Conservation (phyloP, 2,113 vertebrate genomes). For the Charadrius vociferus region DNA sequence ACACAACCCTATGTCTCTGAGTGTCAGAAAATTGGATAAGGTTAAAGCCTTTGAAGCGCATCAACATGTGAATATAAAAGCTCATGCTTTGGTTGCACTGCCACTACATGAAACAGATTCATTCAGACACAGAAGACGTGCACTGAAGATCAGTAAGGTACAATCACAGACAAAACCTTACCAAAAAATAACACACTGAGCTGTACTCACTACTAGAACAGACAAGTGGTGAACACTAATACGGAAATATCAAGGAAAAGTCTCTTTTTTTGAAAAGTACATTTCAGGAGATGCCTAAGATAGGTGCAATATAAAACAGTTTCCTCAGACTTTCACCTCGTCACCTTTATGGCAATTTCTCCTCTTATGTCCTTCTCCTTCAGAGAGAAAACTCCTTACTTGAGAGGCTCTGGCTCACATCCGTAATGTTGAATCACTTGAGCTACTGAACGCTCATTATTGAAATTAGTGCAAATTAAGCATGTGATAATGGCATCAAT, state of each 20-base stretch:
- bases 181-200: not conserved
- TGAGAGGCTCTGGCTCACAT: not conserved
- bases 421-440: constrained; percentile 6
- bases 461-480: constrained; percentile 57
- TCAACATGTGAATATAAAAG: not conserved
- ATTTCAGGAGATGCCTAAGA: not conserved
- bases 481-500: constrained; percentile 7
- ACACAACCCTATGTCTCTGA: not conserved
- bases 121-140: not conserved
- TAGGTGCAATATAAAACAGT: not conserved
- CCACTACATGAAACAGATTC: constrained; percentile 22
- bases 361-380: not conserved
- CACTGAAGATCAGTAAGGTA: not conserved
- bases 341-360: not conserved
- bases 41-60: constrained; percentile 24
- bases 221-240: not conserved
- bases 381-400: not conserved
- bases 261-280: not conserved
- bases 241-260: not conserved
- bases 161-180: not conserved
- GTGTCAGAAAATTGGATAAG: constrained; percentile 2
- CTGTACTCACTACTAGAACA: not conserved
- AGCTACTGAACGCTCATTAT: constrained; percentile 24
- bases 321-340: not conserved
- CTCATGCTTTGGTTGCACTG: constrained; percentile 20